phyloP scores from a whole-genome alignment of 2,888 invertebrate genomes.

The Oligia fasciuncula region DNA sequence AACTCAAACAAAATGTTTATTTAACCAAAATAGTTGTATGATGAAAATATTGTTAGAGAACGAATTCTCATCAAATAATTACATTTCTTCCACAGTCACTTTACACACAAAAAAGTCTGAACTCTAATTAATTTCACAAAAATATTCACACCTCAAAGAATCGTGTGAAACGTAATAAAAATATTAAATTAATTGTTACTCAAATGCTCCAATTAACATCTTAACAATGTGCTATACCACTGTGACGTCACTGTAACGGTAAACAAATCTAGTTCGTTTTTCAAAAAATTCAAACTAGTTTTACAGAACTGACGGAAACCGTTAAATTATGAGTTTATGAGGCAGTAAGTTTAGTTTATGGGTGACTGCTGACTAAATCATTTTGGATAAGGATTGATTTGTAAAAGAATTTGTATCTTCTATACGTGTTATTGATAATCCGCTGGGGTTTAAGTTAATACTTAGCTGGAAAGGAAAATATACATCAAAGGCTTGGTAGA shows the following conservation, averaged over 20 bases:
- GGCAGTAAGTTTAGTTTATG: conserved; percentile 5
- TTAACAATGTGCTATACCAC: conserved; percentile 59
- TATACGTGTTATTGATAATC: neutral
- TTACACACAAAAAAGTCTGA: neutral
- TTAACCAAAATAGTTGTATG: neutral
- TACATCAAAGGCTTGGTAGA: neutral
- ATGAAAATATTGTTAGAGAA: neutral
- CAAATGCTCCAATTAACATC: conserved; percentile 58
- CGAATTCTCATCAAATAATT: conserved; percentile 3
- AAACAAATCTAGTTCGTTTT: conserved; percentile 51
- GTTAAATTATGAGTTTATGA: conserved; percentile 53
- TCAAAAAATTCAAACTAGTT: conserved; percentile 41
- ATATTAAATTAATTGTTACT: conserved; percentile 47
- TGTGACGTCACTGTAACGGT: conserved; percentile 64
- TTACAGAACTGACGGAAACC: conserved; percentile 41
- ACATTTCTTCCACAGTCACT: conserved; percentile 13
- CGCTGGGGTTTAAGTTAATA: too few species aligned
- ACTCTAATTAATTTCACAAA: conserved; percentile 43
- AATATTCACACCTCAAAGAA: conserved; percentile 54
- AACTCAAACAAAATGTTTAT: neutral
- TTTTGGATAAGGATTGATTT: neutral
- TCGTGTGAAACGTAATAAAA: conserved; percentile 45
- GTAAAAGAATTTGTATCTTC: neutral
- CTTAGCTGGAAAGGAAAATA: neutral
- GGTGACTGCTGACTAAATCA: neutral